Percentiles rank a stretch among this genome's conserved stretches.
Conservation (phyloP, 2,797 vertebrate genomes). For the Platyrinchus mystaceus region DNA sequence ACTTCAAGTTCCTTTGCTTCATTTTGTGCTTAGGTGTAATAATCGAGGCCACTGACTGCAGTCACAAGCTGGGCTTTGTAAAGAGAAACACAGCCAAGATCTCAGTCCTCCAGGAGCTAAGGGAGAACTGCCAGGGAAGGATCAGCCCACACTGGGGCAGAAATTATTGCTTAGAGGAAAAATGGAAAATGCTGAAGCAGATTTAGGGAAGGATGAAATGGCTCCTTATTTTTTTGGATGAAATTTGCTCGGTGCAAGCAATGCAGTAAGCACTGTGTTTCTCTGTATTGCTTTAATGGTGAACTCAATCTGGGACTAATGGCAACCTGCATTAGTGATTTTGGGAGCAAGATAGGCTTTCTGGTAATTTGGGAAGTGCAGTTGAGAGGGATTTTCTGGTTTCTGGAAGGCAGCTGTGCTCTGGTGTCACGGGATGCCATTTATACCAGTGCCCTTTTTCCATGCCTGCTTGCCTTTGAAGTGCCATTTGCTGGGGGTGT, state of each 20-base stretch:
- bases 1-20: not conserved
- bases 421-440: fast-evolving
- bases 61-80: not conserved
- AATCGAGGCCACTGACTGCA: not conserved
- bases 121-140: not conserved
- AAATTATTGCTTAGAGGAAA: not conserved
- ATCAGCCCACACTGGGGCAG: not conserved
- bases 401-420: not conserved
- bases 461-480: not conserved
- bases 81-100: not conserved
- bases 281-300: not conserved
- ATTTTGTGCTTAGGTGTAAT: not conserved
- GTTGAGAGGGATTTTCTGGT: not conserved
- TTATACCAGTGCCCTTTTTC: not conserved
- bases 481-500: not conserved
- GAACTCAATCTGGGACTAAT: not conserved
- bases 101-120: not conserved
- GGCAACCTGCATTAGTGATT: not conserved
- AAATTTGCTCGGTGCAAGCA: not conserved
- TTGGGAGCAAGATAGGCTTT: not conserved
- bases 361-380: not conserved
- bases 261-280: not conserved
- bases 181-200: not conserved
- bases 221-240: no score
- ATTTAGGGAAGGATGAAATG: not conserved